Conservation (phyloP, 2,888 invertebrate genomes). For the Meteorus cinctellus region DNA sequence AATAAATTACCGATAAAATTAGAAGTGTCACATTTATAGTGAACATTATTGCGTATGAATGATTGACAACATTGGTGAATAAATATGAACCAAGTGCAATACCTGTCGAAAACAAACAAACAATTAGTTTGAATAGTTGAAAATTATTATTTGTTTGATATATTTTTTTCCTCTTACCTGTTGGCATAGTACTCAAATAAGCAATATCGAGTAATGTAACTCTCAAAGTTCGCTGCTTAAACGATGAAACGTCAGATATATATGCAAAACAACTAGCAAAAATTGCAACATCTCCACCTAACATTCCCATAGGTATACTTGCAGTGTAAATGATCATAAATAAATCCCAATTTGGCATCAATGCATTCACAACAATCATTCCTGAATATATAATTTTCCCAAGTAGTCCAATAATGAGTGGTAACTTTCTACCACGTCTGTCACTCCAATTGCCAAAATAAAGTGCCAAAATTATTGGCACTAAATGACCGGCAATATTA, state of each 20-base stretch:
- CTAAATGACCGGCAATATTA: slow-evolving; percentile 82
- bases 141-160: not conserved
- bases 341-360: slow-evolving; percentile 80
- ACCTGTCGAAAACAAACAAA: slow-evolving; percentile 74
- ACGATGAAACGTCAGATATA: slow-evolving; percentile 84
- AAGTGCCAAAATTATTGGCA: slow-evolving; percentile 85
- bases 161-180: slow-evolving; percentile 75
- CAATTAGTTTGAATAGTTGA: not conserved
- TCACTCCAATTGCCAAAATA: slow-evolving; percentile 90
- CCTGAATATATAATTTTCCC: slow-evolving; percentile 85
- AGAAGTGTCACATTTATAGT: slow-evolving; percentile 80
- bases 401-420: slow-evolving; percentile 81
- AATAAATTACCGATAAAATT: slow-evolving; percentile 79
- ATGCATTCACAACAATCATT: slow-evolving; percentile 83
- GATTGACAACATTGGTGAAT: slow-evolving; percentile 77
- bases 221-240: slow-evolving; percentile 82
- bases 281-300: slow-evolving; percentile 87
- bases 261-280: slow-evolving; percentile 88
- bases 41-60: slow-evolving; percentile 85
- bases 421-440: slow-evolving; percentile 83
- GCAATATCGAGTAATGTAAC: slow-evolving; percentile 88
- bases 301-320: slow-evolving; percentile 83
- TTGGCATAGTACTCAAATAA: slow-evolving; percentile 88
- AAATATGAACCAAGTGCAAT: slow-evolving; percentile 75
- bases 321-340: slow-evolving; percentile 85